Evolutionary conservation across 2,113 vertebrate species (phyloP), one percentile per base, ranked within the genome.

Genomic region (Acrocephalus kingi): DNA sequence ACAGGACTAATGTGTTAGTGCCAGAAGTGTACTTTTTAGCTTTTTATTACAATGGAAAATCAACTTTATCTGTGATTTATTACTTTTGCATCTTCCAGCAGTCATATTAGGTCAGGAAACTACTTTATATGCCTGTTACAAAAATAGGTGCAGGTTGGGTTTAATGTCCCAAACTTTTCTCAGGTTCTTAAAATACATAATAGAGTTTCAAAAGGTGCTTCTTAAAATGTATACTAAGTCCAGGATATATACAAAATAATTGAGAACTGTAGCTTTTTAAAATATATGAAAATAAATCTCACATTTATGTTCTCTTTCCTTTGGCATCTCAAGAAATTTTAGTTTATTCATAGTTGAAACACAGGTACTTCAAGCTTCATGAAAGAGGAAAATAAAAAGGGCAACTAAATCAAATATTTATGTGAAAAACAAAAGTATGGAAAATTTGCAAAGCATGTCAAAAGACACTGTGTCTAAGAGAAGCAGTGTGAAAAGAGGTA

Each of bases 1-100:
- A 48, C 24, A 74, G 28, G 17, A 46, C 27, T 88, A 72, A 67
- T 28, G 15, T 84, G 25, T 61, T 68, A 67, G 30, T 93, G 73
- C 64, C 77, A 92, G 51, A 87, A 92, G 19, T 45, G 31, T 94
- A 61, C 28, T 84, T 89, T 87, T 33, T 75, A 88, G 49, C 31
- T 92, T 92, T 94, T 90, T 86, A 61, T 93, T 93, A n/a, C 56
- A 49, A 62, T 78, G 80, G 69, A 87, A 94, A 93, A 74, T 96
- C 43, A 80, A 31, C 25, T 0, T 80, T 83, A 66, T 27, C 49
- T 6, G 1, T 85, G 51, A 76, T 89, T 71, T 88, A 85, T 88
- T 86, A 41, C 27, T 94, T 90, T 48, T 86, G 22, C 10, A 23
- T 85, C 33, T 83, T 72, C 28, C 72, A 92, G 49, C 68, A 78